Percentiles rank a stretch among this genome's conserved stretches.
phyloP scores from a whole-genome alignment of 2,888 invertebrate genomes.

The Cheilosia pagana region DNA sequence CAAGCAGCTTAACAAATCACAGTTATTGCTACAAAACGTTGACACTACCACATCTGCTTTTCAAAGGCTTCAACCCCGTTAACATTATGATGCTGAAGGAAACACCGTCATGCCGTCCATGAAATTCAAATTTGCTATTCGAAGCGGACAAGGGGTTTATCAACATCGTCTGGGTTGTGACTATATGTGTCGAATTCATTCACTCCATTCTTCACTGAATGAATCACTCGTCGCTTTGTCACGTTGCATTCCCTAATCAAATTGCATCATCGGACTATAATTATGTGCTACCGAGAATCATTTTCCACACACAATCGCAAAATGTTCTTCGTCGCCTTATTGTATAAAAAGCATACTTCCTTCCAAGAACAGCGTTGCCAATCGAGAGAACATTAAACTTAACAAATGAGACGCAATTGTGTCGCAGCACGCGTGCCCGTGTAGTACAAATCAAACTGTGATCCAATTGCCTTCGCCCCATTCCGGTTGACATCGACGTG shows the following conservation, averaged over 20 bases:
- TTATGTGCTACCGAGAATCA: slow-evolving; percentile 18
- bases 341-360: slow-evolving; percentile 48
- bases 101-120: background rate
- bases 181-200: slow-evolving; percentile 9
- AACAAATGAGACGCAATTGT: slow-evolving; percentile 66
- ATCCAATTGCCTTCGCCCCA: slow-evolving; percentile 22
- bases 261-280: slow-evolving; percentile 27
- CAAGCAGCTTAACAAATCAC: too few relatives aligned
- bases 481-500: slow-evolving; percentile 51
- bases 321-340: background rate
- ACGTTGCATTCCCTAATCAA: slow-evolving; percentile 25
- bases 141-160: background rate
- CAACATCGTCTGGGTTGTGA: background rate
- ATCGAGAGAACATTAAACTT: slow-evolving; percentile 31
- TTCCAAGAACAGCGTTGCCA: slow-evolving; percentile 44
- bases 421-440: slow-evolving; percentile 66
- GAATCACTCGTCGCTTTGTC: background rate
- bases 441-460: slow-evolving; percentile 52
- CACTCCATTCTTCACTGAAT: background rate
- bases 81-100: background rate
- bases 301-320: background rate
- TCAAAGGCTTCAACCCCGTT: too few relatives aligned
- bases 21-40: too few relatives aligned
- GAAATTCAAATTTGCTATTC: background rate
- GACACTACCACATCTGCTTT: too few relatives aligned